Percentiles rank a stretch among this genome's conserved stretches.
phyloP scores from a whole-genome alignment of 2,113 vertebrate species.

The Rhombomys opimus region DNA sequence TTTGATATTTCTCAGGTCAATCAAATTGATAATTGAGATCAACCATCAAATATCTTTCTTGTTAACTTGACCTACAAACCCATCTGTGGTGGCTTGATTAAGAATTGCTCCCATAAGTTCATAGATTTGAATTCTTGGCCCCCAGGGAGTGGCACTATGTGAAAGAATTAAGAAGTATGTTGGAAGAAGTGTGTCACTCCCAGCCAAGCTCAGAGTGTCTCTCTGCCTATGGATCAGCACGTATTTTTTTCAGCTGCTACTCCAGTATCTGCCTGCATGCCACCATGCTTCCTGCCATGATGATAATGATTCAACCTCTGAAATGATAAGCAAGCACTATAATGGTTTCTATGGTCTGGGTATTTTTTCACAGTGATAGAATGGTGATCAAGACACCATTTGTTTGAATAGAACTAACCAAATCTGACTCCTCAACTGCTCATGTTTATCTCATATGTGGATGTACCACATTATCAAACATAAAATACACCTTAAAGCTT shows the following conservation, averaged over 20 bases:
- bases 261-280: background rate
- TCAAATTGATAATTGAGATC: background rate
- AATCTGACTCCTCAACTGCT: background rate
- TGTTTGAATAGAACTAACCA: background rate
- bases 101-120: background rate
- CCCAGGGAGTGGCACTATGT: background rate
- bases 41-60: background rate
- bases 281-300: background rate
- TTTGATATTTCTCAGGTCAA: background rate
- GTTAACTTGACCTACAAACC: background rate
- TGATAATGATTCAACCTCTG: background rate
- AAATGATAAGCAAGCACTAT: background rate
- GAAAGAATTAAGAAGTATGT: background rate
- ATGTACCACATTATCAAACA: background rate
- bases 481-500: background rate
- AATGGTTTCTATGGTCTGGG: background rate
- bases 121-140: background rate
- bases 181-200: background rate
- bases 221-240: background rate
- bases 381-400: background rate
- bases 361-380: background rate
- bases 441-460: background rate
- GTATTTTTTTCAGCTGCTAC: background rate
- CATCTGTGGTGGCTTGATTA: background rate
- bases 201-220: background rate